Percentiles rank a stretch among this genome's conserved stretches.
phyloP scores from a whole-genome alignment of 2,888 invertebrate genomes.

The Cryptocheilus praepositus region DNA sequence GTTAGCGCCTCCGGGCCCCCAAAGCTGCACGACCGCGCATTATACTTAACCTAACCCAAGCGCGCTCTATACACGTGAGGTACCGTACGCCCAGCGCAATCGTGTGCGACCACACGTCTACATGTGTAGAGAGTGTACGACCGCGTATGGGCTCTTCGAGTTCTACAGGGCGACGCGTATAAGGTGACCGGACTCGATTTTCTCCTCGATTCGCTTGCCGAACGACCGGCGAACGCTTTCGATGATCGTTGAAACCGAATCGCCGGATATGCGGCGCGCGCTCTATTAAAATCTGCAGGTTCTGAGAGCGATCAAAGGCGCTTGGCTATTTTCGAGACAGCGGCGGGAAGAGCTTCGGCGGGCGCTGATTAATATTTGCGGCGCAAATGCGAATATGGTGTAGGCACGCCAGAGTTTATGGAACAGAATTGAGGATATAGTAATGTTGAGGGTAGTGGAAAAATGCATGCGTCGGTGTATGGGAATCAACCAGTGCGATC shows the following conservation, averaged over 20 bases:
- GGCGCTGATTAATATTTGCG: too few relatives aligned
- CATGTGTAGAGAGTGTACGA: neutral
- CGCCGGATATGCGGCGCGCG: neutral
- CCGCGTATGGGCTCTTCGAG: too few relatives aligned
- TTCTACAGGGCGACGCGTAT: neutral
- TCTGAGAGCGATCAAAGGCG: neutral
- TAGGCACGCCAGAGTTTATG: too few relatives aligned
- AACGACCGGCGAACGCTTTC: neutral
- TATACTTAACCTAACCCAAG: slow-evolving; percentile 58
- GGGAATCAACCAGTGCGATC: too few relatives aligned
- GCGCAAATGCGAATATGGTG: too few relatives aligned
- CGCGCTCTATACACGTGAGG: slow-evolving; percentile 11
- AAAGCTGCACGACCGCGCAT: slow-evolving; percentile 70
- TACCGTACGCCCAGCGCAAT: slow-evolving; percentile 16
- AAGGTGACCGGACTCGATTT: neutral
- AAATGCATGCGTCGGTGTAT: too few relatives aligned
- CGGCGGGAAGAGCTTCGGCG: too few relatives aligned
- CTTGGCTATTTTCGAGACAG: too few relatives aligned
- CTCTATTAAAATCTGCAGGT: neutral
- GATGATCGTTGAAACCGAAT: too few relatives aligned
- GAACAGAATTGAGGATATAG: too few relatives aligned
- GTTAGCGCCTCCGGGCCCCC: slow-evolving; percentile 70
- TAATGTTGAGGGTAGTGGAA: too few relatives aligned
- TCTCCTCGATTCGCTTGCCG: neutral
- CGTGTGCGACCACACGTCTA: slow-evolving; percentile 12